These are phyloP conservation scores for Drosophila phalerata DNA, from an alignment of 2,888 invertebrate species.

Conservation along the genomic window DNA sequence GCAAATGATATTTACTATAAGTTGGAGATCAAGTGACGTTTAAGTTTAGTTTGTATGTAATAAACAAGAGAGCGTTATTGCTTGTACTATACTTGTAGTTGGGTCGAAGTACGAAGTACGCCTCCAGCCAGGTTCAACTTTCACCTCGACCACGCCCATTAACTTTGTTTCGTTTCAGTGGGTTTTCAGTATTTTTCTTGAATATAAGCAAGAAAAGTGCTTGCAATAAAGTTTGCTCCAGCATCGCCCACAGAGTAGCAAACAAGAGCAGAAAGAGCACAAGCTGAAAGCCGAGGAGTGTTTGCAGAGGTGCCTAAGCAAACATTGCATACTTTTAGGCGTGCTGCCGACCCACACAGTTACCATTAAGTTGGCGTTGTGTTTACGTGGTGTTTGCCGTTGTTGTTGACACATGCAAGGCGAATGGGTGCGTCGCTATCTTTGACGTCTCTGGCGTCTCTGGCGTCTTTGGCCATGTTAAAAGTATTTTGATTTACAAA, in stretches of 20 bases:
- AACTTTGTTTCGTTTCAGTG: constrained; percentile 34
- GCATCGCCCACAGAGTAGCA: constrained; percentile 44
- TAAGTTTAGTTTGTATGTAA: constrained; percentile 32
- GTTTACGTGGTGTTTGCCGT: constrained; percentile 50
- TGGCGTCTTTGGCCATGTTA: constrained; percentile 36
- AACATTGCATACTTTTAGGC: constrained; percentile 70
- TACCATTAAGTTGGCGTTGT: constrained; percentile 50
- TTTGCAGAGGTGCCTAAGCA: constrained; percentile 68
- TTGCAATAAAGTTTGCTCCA: constrained; percentile 58
- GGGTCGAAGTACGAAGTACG: constrained; percentile 22
- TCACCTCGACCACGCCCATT: constrained; percentile 42
- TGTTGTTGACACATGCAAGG: constrained; percentile 63
- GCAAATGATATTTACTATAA: constrained; percentile 28
- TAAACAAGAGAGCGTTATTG: constrained; percentile 57
- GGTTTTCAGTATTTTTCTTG: constrained; percentile 11
- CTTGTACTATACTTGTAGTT: constrained; percentile 56
- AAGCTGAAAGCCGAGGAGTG: constrained; percentile 39
- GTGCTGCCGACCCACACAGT: constrained; percentile 38
- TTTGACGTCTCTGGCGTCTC: constrained; percentile 19
- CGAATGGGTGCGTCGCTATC: constrained; percentile 11
- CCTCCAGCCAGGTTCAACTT: constrained; percentile 40
- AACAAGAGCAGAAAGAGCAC: constrained; percentile 23
- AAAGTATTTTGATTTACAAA: constrained; percentile 79
- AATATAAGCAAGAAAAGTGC: constrained; percentile 42
- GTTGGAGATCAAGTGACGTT: neutral